Base-by-base conservation (phyloP, 2,888 invertebrate genomes). In the Sarcophaga carnaria region DNA sequence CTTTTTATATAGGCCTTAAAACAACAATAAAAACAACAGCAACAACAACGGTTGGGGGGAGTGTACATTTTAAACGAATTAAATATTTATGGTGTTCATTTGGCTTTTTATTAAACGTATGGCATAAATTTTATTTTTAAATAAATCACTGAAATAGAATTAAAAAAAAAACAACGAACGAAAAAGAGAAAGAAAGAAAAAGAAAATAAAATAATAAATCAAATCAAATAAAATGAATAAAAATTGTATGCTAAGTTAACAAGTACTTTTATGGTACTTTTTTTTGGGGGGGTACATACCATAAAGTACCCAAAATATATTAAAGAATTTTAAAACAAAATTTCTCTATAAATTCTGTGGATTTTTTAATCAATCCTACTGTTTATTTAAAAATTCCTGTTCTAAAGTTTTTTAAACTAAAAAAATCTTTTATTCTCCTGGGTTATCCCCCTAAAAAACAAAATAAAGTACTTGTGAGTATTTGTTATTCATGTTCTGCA, bases 381-480 rank as follows among this genome's bases (percentile, higher is more conserved):
- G 37, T 37, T 37, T 37, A 8, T 10, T 37, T 37, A 10, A 37
- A 37, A 10, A 37, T 37, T 37, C 37, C 10, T 0, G 10, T 37
- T 37, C 22, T 20, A 67, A 74, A 72, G 49, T 67, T 67, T 45
- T n/a, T 63, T 60, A 17, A 20, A 59, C 6, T 11, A 70, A 63
- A 59, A 20, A 14, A 45, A 60, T 20, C 27, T 27, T n/a, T 2
- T 3, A 77, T 60, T 77, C 77, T 83, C 82, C 66, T 10, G 60
- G 66, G 66, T 69, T 71, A 27, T 37, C 69, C 8, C 20, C 47
- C 20, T 3, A 27, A 22, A 22, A 64, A 71, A 37, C 17, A 49
- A 27, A 25, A 66, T 83, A 62, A 37, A 37, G 37, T 72, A 66
- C 78, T 83, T 78, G 64, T 64, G 76, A 84, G 79, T 84, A 84